Base-by-base conservation (phyloP, 1,140 invertebrate genomes). In the Drosophila micromelanica region DNA sequence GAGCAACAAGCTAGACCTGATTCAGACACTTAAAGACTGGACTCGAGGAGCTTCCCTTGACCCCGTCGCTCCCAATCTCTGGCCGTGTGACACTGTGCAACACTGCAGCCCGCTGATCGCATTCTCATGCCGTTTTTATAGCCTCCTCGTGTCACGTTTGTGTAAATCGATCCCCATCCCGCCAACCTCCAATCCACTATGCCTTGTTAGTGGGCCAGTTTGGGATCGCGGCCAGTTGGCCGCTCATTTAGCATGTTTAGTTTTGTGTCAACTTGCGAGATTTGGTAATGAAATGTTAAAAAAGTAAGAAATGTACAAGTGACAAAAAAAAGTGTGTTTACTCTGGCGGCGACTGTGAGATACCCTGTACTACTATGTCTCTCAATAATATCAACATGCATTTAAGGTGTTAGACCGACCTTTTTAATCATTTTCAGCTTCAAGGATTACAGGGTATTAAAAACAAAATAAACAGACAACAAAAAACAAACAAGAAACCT, bases 241-340 rank as follows among this genome's bases (percentile, higher is more conserved):
- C 54, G 63, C 63, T 68, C 70, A 68, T 73, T 73, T 73, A 73
- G 63, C 70, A 68, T 73, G 70, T 73, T 73, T 73, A 73, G 55
- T 55, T 67, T 57, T 54, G 51, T 72, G 69, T 72, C 69, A 72
- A 59, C 62, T 46, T 52, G 69, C 46, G 54, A 72, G 69, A 52
- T 72, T 72, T 59, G 69, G 62, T 72, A 72, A 67, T 72, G 69
- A 67, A 72, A 72, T 67, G 48, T 54, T 17, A 13, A 43, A 56
- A 27, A 55, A 56, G 23, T 27, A 27, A 35, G 7, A 35, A 51
- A 52, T 35, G 27, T 17, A 51, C 11, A 49, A 32, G 45, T 15
- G 45, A 13, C 48, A 42, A 42, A 30, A 9, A 32, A 40, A 30
- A n/a, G n/a, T 51, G 11, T 38, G 51, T 5, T n/a, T 27, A 6